A percentile compares a stretch with the other conserved stretches of the same genome.
Conservation (phyloP, 2,113 vertebrate species). For the Tricholaema leucomelas region DNA sequence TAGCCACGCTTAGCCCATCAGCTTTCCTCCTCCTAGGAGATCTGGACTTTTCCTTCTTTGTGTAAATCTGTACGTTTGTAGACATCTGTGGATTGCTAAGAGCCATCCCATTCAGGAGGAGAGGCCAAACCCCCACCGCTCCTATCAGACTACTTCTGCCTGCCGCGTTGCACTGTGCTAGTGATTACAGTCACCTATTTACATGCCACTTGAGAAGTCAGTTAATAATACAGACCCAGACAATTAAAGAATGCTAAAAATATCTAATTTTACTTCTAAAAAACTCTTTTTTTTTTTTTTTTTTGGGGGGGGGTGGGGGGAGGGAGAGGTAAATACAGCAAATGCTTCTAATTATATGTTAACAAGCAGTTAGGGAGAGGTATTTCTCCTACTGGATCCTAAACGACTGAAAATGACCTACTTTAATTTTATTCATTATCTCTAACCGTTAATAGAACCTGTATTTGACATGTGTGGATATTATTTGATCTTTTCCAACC, state of each 20-base stretch:
- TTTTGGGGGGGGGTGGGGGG: neutral
- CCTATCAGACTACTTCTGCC: neutral
- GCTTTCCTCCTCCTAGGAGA: too few species aligned
- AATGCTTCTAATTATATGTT: conserved; percentile 76
- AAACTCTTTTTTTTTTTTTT: conserved; percentile 50
- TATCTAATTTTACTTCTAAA: conserved; percentile 26
- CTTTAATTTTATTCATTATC: conserved; percentile 85
- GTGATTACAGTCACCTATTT: conserved; percentile 55
- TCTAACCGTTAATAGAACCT: conserved; percentile 79
- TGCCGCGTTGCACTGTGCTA: neutral
- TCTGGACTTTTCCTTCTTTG: neutral
- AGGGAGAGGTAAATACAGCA: conserved; percentile 59
- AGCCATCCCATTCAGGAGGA: neutral
- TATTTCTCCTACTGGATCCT: conserved; percentile 71
- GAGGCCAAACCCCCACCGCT: neutral
- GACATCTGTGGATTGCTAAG: neutral
- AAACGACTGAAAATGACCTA: conserved; percentile 80
- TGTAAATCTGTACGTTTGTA: neutral
- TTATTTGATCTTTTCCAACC: conserved; percentile 86
- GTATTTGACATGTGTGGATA: conserved; percentile 81
- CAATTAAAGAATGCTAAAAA: conserved; percentile 62
- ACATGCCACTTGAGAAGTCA: too few species aligned
- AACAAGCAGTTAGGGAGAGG: conserved; percentile 70
- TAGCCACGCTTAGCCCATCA: neutral
- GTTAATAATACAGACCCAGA: conserved; percentile 58